Evolutionary conservation across 2,888 invertebrate species (phyloP).

Genomic region (Lithophane semibrunnea): DNA sequence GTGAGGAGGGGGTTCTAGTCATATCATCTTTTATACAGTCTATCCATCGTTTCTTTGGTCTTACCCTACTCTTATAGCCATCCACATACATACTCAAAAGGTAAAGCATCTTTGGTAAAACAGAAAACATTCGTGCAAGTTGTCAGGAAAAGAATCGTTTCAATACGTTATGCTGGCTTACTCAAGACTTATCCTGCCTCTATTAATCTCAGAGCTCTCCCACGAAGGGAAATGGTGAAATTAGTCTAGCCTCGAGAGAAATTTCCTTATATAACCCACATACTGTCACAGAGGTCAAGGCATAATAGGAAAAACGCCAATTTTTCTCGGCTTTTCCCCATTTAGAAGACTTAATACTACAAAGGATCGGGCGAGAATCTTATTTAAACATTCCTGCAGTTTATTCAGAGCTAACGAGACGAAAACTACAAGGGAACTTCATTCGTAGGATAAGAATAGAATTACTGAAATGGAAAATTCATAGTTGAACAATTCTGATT

Average conservation of each 20-base stretch:
- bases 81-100: no score
- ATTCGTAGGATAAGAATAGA: constrained; percentile 27
- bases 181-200: constrained; percentile 16
- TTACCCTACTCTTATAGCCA: background rate
- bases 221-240: constrained; percentile 16
- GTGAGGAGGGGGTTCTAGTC: no score
- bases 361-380: background rate
- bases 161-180: constrained; percentile 29
- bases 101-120: background rate
- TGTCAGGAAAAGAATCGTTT: constrained; percentile 6
- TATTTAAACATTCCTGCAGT: constrained; percentile 8
- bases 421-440: constrained; percentile 10
- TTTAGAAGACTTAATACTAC: constrained; percentile 6
- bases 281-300: constrained; percentile 8
- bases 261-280: constrained; percentile 26
- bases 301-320: constrained; percentile 18
- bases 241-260: constrained; percentile 23
- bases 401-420: constrained; percentile 21
- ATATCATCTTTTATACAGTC: background rate
- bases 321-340: constrained; percentile 22
- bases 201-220: constrained; percentile 21
- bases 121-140: background rate
- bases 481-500: constrained; percentile 13
- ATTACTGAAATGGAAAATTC: constrained; percentile 43
- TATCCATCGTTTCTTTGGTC: background rate